Evolutionary conservation across 2,113 vertebrate genomes (phyloP).

Genomic region (Heteronetta atricapilla): DNA sequence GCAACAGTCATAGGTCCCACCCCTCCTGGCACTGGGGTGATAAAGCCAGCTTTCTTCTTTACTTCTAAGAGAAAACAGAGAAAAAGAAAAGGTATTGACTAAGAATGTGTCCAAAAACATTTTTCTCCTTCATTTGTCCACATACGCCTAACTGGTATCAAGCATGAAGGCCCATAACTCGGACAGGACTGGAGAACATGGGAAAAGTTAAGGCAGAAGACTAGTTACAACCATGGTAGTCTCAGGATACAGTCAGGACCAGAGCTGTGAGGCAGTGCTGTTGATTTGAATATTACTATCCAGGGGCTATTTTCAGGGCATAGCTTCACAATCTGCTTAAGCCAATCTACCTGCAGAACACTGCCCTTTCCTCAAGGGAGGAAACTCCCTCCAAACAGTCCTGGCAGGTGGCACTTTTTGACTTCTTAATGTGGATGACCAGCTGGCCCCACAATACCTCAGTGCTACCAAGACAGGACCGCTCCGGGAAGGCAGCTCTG

Average conservation of each 20-base stretch:
- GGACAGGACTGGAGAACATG: not conserved
- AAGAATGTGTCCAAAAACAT: not conserved
- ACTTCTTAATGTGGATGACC: not conserved
- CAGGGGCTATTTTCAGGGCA: not conserved
- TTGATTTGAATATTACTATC: not conserved
- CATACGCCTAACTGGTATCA: accelerated
- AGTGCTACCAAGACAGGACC: not conserved
- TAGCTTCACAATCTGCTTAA: not conserved
- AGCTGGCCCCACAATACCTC: not conserved
- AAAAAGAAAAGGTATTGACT: not conserved
- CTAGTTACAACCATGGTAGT: accelerated
- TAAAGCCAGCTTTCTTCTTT: slow-evolving; percentile 88
- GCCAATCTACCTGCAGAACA: not conserved
- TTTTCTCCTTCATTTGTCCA: not conserved
- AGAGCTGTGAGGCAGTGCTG: not conserved
- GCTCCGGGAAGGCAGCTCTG: not conserved
- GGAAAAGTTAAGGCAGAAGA: not conserved
- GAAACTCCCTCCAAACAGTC: too few relatives aligned
- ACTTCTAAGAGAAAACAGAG: slow-evolving; percentile 79
- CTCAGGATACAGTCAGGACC: not conserved
- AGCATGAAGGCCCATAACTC: not conserved
- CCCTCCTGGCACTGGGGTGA: slow-evolving; percentile 91
- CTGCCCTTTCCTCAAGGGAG: not conserved
- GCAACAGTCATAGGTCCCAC: slow-evolving; percentile 92
- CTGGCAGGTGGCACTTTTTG: not conserved